Base-by-base conservation (phyloP, 2,888 invertebrate genomes). In the Odontocolon sp. region DNA sequence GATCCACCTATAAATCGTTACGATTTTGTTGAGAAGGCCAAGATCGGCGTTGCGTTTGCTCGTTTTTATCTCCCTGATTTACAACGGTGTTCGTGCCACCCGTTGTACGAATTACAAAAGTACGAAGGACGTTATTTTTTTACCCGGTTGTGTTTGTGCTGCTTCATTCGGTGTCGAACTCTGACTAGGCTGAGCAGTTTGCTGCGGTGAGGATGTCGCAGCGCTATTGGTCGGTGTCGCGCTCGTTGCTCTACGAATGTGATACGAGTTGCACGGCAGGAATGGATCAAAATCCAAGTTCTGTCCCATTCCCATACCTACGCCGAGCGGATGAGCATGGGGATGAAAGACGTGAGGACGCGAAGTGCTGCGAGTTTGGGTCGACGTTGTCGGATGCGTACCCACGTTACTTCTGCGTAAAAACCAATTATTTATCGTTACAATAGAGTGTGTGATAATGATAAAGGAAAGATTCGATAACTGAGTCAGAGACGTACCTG, bases 241-340 rank as follows among this genome's bases (percentile, higher is more conserved):
- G 16, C 79, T 75, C 18, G 83, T 73, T 2, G 79, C 56, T 52
- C 85, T 91, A 0, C 92, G 92, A 59, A 94, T 91, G 83, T 95
- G 95, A 88, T 95, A 94, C 36, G 94, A 95, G 86, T 93, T 94
- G 86, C 95, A 95, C 0, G 94, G 94, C 80, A 95, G 90, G 85
- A 94, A 95, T 31, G 93, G 93, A 89, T 94, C 94, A 79, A 94
- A 93, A 67, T 92, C 88, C 45, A 86, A 50, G 11, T 82, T 83
- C 28, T 84, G 83, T n/a, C 83, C 83, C 70, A 87, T 81, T 8
- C 84, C 87, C n/a, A 86, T 78, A 8, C 84, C 81, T 2, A 85
- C 66, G 9, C 92, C 93, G 80, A 94, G 91, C 9, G 93, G 91
- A 82, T 92, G 92, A 71, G 92, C 91, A 9, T 93, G 92, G 52